Evolutionary conservation across 2,888 invertebrate species (phyloP).

Genomic region (Matsumyia berberina): DNA sequence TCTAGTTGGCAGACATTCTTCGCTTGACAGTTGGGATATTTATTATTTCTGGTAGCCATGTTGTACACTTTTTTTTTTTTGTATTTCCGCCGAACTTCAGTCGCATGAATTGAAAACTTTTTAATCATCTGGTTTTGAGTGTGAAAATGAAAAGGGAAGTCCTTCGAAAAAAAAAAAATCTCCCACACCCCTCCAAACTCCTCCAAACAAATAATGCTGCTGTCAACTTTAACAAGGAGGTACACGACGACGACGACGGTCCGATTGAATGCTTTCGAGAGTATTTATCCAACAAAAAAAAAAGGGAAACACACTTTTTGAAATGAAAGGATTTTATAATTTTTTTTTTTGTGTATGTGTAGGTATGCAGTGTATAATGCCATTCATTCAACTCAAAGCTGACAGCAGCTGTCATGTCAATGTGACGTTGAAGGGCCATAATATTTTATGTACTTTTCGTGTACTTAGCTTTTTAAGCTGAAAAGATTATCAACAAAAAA

Average conservation of each 20-base stretch:
- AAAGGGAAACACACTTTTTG: slow-evolving; percentile 4
- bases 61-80: slow-evolving; percentile 29
- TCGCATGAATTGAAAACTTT: slow-evolving; percentile 52
- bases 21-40: slow-evolving; percentile 69
- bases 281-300: slow-evolving; percentile 32
- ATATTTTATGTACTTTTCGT: slow-evolving; percentile 61
- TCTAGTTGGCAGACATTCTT: slow-evolving; percentile 43
- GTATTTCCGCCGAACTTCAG: neutral
- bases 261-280: slow-evolving; percentile 62
- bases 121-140: slow-evolving; percentile 70
- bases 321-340: slow-evolving; percentile 38
- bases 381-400: slow-evolving; percentile 68
- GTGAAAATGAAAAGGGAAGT: slow-evolving; percentile 51
- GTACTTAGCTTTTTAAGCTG: slow-evolving; percentile 57
- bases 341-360: slow-evolving; percentile 10
- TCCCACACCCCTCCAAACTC: neutral
- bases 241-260: slow-evolving; percentile 18
- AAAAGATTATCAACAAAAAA: slow-evolving; percentile 27
- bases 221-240: slow-evolving; percentile 62
- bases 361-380: slow-evolving; percentile 40
- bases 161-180: slow-evolving; percentile 45
- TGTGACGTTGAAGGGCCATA: slow-evolving; percentile 51
- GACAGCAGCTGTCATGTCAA: slow-evolving; percentile 71
- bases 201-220: slow-evolving; percentile 8
- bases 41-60: slow-evolving; percentile 61